Evolutionary conservation across 2,888 invertebrate species (phyloP), one percentile per base, ranked within the genome.

Genomic region (Magallana nippona): DNA sequence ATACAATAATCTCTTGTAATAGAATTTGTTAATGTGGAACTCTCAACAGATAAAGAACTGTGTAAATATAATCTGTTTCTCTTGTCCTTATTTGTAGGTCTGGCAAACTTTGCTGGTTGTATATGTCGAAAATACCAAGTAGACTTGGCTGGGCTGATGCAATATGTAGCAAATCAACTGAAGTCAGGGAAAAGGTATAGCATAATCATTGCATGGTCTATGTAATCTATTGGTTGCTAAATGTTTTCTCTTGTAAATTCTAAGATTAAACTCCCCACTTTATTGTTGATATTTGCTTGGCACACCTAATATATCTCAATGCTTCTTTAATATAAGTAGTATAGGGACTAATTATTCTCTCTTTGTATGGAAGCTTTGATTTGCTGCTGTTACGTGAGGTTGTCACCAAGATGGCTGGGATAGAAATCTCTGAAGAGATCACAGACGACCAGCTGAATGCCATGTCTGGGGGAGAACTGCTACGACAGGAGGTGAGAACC

Each of bases 351-450:
- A n/a, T 19, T n/a, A 1, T 78, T 15, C 2, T 44, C 13, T 55
- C 60, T 32, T 83, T 63, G 63, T 82, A 63, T 95, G 96, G 96
- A 95, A 98, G 99, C 95, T 95, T 98, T 90, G 95, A 96, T 90
- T 90, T 96, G 90, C 95, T 99, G 56, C 97, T 99, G 89, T 95
- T 99, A 83, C 98, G 99, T 94, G 99, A 99, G 95, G 97, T 99
- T 89, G 98, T 99, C 77, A 98, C 98, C 95, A 99, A 99, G 95
- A 99, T 99, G 99, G 98, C 98, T 0, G 99, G 99, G 1, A 98
- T 99, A 83, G 99, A 99, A 95, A 97, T 98, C 0, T 97, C 97
- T 0, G 98, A 98, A 94, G 98, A 98, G 95, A 97, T 99, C 95
- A 99, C 99, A 0, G 96, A 97, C 32, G 99, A 99, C 92, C 99